Evolutionary conservation across 2,113 vertebrate species (phyloP).

Genomic region (Struthidea cinerea): DNA sequence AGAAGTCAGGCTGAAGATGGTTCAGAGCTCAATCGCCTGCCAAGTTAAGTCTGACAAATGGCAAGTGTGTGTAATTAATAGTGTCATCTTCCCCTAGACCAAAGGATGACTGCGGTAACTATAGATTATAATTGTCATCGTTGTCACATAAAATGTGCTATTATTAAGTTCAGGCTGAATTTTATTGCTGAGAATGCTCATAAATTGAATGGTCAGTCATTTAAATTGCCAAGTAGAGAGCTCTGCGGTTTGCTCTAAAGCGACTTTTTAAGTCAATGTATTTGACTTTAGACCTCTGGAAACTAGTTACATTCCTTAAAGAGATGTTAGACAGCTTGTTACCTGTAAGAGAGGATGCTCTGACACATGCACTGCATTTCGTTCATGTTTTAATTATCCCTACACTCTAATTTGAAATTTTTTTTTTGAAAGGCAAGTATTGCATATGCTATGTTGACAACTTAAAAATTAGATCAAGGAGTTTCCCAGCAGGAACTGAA

Average conservation of each 20-base stretch:
- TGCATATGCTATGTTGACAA: neutral
- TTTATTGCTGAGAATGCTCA: constrained; percentile 82
- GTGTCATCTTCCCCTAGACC: constrained; percentile 76
- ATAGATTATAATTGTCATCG: constrained; percentile 87
- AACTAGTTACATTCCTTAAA: constrained; percentile 72
- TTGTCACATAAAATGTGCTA: constrained; percentile 89
- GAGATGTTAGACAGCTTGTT: constrained; percentile 67
- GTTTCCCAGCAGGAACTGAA: neutral
- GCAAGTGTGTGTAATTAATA: constrained; percentile 80
- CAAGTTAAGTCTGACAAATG: constrained; percentile 85
- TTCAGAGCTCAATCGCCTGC: constrained; percentile 76
- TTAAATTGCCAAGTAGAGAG: constrained; percentile 81
- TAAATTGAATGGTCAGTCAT: constrained; percentile 87
- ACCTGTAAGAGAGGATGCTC: constrained; percentile 58
- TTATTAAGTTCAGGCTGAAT: constrained; percentile 86
- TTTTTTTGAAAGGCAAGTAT: constrained; percentile 18
- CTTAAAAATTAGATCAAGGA: constrained; percentile 36
- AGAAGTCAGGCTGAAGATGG: constrained; percentile 75
- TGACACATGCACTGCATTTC: constrained; percentile 38
- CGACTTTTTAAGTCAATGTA: constrained; percentile 69
- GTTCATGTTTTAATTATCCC: constrained; percentile 53
- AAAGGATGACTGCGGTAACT: constrained; percentile 78
- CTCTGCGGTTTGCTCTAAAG: constrained; percentile 66
- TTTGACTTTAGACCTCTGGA: constrained; percentile 77
- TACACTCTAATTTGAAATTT: constrained; percentile 56